Evolutionary conservation across 2,797 vertebrate species (phyloP).

Genomic region (Gorsachius magnificus): DNA sequence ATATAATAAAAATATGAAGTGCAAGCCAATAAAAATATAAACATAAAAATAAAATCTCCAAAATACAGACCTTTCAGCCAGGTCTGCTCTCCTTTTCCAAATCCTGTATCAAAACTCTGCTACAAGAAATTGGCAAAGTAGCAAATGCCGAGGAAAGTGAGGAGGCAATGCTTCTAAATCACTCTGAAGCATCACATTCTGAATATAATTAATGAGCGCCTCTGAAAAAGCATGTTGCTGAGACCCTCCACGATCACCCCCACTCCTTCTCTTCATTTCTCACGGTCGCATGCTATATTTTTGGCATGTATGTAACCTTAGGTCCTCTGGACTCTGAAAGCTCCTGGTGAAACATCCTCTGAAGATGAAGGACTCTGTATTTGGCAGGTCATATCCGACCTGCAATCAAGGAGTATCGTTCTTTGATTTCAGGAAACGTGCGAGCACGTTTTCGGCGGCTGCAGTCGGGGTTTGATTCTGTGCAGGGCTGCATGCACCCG

Average conservation of each 20-base stretch:
- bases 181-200: not conserved
- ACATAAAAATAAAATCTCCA: slow-evolving; percentile 32
- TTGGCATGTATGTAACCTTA: not conserved
- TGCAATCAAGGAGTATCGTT: not conserved
- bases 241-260: not conserved
- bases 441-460: not conserved
- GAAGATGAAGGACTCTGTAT: not conserved
- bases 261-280: not conserved
- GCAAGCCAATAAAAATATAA: slow-evolving; percentile 30
- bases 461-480: not conserved
- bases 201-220: fast-evolving
- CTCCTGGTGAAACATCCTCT: not conserved
- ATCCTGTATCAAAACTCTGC: not conserved
- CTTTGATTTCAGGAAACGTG: not conserved
- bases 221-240: fast-evolving
- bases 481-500: not conserved
- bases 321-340: not conserved
- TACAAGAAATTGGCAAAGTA: not conserved
- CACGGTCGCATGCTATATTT: fast-evolving
- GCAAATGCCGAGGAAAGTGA: not conserved
- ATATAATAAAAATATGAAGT: not conserved
- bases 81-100: slow-evolving; percentile 7
- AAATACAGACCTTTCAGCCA: slow-evolving; percentile 1
- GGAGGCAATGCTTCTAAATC: not conserved
- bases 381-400: fast-evolving